These are phyloP conservation scores for Apamea anceps DNA, from an alignment of 2,888 invertebrate species.

Conservation along the genomic window DNA sequence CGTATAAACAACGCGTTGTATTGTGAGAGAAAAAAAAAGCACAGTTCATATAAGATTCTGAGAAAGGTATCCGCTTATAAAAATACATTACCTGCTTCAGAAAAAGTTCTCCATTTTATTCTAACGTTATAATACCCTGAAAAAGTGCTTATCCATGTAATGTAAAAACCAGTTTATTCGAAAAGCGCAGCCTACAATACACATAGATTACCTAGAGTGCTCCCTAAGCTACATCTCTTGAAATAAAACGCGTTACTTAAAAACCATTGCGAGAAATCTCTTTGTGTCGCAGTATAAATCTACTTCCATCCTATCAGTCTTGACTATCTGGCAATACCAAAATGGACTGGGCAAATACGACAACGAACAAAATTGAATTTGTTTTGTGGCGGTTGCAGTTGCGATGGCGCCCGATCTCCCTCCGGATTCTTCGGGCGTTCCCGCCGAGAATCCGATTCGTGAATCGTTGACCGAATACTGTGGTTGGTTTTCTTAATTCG, in stretches of 20 bases:
- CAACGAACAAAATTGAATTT: constrained; percentile 84
- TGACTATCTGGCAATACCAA: constrained; percentile 79
- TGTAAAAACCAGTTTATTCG: constrained; percentile 21
- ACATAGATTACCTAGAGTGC: constrained; percentile 41
- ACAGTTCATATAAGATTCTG: not conserved
- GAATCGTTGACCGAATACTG: constrained; percentile 67
- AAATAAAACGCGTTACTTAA: constrained; percentile 67
- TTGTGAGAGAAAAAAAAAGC: constrained; percentile 1
- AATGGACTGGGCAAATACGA: constrained; percentile 82
- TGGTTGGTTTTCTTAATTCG: constrained; percentile 47
- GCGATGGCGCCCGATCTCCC: constrained; percentile 72
- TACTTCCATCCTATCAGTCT: constrained; percentile 70
- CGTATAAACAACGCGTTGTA: not conserved
- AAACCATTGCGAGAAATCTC: constrained; percentile 60
- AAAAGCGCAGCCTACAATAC: constrained; percentile 38
- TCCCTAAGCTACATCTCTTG: constrained; percentile 46
- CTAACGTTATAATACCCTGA: not conserved
- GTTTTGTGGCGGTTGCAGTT: constrained; percentile 74
- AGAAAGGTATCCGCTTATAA: constrained; percentile 2
- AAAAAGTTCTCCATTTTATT: constrained; percentile 19
- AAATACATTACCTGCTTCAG: not conserved
- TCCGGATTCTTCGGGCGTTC: constrained; percentile 71
- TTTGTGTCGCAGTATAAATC: constrained; percentile 72
- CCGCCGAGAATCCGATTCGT: constrained; percentile 66
- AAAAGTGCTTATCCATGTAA: constrained; percentile 40